Evolutionary conservation across 2,113 vertebrate species (phyloP).

Genomic region (Tetraodon nigroviridis): DNA sequence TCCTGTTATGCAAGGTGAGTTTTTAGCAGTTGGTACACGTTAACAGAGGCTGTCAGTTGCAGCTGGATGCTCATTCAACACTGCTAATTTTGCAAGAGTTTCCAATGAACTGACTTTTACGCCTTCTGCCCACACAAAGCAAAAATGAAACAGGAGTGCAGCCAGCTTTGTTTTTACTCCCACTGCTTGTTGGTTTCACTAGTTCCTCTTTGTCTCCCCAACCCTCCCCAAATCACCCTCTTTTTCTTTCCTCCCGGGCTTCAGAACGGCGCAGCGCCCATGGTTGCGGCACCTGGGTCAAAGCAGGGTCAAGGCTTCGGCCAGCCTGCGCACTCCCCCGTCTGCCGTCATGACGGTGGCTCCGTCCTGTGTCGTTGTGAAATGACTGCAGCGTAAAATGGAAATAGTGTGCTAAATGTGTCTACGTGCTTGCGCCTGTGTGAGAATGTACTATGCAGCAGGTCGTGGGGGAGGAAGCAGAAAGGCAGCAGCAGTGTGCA

Average conservation of each 20-base stretch:
- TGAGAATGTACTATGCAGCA: conserved; percentile 66
- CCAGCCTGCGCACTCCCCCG: conserved; percentile 1
- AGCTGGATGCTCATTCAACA: background rate
- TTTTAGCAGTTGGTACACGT: too few relatives aligned
- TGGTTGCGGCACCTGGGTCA: conserved; percentile 18
- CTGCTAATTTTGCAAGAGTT: background rate
- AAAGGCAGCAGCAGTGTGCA: conserved; percentile 35
- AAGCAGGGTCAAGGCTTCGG: conserved; percentile 27
- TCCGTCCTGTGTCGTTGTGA: conserved; percentile 69
- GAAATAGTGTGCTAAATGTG: conserved; percentile 32
- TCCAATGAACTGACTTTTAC: background rate
- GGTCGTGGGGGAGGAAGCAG: conserved; percentile 67
- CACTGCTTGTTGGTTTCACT: conserved; percentile 8
- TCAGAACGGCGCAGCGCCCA: conserved; percentile 37
- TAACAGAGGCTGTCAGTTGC: background rate
- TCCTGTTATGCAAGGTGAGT: background rate
- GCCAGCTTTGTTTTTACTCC: conserved; percentile 21
- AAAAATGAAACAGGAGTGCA: conserved; percentile 2
- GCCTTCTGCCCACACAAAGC: background rate
- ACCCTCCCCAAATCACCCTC: background rate
- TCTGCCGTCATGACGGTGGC: conserved; percentile 21
- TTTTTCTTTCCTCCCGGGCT: conserved; percentile 30
- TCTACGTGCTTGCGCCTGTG: conserved; percentile 18
- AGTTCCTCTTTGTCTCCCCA: conserved; percentile 35
- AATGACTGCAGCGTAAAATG: conserved; percentile 72